Percentiles rank a stretch among this genome's conserved stretches.
Evolutionary conservation across 1,140 invertebrate genomes (phyloP).

Genomic region (Phortica variegata): DNA sequence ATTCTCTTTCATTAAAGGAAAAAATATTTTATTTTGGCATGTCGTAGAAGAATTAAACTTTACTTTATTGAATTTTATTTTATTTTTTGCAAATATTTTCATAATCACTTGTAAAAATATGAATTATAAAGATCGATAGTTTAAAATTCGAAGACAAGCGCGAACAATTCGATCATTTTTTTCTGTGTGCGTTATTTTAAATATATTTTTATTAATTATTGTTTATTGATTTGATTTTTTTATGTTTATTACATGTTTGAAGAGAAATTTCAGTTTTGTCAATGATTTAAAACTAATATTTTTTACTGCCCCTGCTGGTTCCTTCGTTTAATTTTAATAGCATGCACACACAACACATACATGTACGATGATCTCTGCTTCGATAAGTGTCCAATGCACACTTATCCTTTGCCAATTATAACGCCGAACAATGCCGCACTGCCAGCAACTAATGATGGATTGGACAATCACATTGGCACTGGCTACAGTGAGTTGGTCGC

Average conservation of each 20-base stretch:
- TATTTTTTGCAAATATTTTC: no score
- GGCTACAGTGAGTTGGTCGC: neutral
- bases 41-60: no score
- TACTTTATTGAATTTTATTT: no score
- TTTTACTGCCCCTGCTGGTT: constrained; percentile 12
- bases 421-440: neutral
- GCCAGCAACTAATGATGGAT: neutral
- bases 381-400: constrained; percentile 37
- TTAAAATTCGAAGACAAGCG: no score
- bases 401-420: constrained; percentile 22
- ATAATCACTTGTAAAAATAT: no score
- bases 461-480: neutral
- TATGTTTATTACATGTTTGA: no score
- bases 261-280: no score
- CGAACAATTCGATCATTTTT: no score
- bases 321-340: constrained; percentile 28
- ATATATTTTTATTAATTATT: constrained; percentile 31
- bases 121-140: no score
- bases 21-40: no score
- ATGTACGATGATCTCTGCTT: constrained; percentile 39
- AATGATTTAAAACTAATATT: neutral
- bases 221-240: constrained; percentile 9
- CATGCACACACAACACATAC: constrained; percentile 31
- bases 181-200: constrained; percentile 9
- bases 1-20: no score